These are phyloP conservation scores for Poecilia picta DNA, from an alignment of 2,797 vertebrate species.

Conservation along the genomic window DNA sequence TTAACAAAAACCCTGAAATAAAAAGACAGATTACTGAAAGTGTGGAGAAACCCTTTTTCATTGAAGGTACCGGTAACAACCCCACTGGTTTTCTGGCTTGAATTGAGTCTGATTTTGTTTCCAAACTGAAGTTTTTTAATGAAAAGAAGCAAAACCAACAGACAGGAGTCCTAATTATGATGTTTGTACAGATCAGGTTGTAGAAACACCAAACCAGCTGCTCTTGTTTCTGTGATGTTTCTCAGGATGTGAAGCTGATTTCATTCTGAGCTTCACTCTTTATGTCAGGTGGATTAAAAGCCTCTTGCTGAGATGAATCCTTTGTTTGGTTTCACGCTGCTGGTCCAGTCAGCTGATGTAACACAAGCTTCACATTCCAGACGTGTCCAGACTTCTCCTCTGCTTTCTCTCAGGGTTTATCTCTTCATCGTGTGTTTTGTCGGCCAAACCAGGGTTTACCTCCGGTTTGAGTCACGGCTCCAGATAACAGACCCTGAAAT, in stretches of 20 bases:
- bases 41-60: not conserved
- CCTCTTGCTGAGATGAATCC: not conserved
- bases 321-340: not conserved
- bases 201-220: not conserved
- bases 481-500: slow-evolving; percentile 10
- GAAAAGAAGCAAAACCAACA: not conserved
- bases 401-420: not conserved
- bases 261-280: too few species aligned
- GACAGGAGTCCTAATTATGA: not conserved
- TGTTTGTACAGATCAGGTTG: not conserved
- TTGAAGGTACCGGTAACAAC: not conserved
- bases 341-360: not conserved
- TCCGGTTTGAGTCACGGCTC: slow-evolving; percentile 33
- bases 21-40: too few species aligned
- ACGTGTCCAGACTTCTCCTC: slow-evolving; percentile 18
- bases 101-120: too few species aligned
- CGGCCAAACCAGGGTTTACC: slow-evolving; percentile 41
- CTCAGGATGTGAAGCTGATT: not conserved
- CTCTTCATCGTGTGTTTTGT: slow-evolving; percentile 4
- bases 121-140: not conserved
- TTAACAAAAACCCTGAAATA: too few species aligned
- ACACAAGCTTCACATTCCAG: not conserved
- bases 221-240: not conserved
- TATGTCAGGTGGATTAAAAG: not conserved
- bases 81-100: not conserved